A percentile compares a stretch with the other conserved stretches of the same genome.
These are phyloP conservation scores for Drosophila aff. DNA, from an alignment of 1,140 invertebrate species.

Conservation along the genomic window DNA sequence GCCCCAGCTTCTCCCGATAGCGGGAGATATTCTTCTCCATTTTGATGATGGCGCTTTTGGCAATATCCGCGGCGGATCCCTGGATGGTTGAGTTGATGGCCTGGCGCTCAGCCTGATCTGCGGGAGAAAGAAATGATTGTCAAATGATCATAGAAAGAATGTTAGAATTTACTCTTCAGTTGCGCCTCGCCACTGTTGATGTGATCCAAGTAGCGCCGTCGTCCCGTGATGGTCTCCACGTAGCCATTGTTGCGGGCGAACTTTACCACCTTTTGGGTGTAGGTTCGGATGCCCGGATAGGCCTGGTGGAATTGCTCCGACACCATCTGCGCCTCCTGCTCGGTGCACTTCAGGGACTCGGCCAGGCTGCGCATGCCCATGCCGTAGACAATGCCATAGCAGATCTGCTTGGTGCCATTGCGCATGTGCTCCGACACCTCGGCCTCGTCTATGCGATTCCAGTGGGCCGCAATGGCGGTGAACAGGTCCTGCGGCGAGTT, in stretches of 20 bases:
- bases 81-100: conserved; percentile 98
- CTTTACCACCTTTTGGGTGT: conserved; percentile 89
- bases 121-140: not conserved
- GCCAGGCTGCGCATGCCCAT: conserved; percentile 95
- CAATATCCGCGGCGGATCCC: conserved; percentile 97
- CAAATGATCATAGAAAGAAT: not conserved
- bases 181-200: conserved; percentile 89
- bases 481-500: conserved; percentile 93
- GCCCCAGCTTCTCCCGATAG: conserved; percentile 71
- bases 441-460: conserved; percentile 89
- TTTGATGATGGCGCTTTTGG: conserved; percentile 94
- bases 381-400: conserved; percentile 99
- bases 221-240: conserved; percentile 92
- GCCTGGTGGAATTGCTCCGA: conserved; percentile 93
- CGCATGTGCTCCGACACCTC: conserved; percentile 90
- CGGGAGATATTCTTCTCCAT: conserved; percentile 88
- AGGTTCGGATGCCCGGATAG: conserved; percentile 91
- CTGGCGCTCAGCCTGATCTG: conserved; percentile 96
- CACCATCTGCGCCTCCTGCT: conserved; percentile 92
- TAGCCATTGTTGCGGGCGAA: conserved; percentile 91
- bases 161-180: conserved; percentile 85
- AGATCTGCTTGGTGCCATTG: conserved; percentile 96
- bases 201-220: conserved; percentile 91
- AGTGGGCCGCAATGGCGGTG: conserved; percentile 93
- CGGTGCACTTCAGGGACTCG: conserved; percentile 92